Base-by-base conservation (phyloP, 1,140 invertebrate genomes). In the Eriocheir sinensis region DNA sequence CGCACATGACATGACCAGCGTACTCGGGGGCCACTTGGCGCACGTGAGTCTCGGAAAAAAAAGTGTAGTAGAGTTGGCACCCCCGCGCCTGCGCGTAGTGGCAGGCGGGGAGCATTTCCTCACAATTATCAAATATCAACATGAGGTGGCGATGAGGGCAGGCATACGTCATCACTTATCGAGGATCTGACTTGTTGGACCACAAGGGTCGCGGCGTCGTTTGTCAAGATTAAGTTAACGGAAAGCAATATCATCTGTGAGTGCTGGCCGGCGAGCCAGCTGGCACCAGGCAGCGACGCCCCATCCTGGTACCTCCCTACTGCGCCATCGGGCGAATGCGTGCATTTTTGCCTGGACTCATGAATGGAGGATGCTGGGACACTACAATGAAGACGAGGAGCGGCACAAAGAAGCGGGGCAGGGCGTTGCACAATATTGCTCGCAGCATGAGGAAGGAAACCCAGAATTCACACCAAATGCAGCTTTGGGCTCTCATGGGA, bases 211-310 rank as follows among this genome's bases (percentile, higher is more conserved):
- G 6, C 60, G 27, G 2, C 36, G 36, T 89, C 2, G 86, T 89
- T 89, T 21, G 60, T 86, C 34, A 36, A 40, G 85, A 88, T 88
- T 41, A 88, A 40, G 36, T 88, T 48, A 88, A 30, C 32, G 44
- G 85, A 38, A 88, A 41, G 36, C 2, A 38, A 88, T 41, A 6
- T 21, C n/a, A 48, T 41, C 36, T 88, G 32, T 34, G 85, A 88
- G 85, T 30, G 30, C 21, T 72, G 60, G 12, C 27, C 1, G 60
- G 60, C 21, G 1, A n/a, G 21, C 60, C 60, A 72, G 60, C 12
- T 72, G 60, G 27, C 60, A 72, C 3, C 0, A 0, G 27, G 60
- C 60, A 72, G 21, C 6, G 21, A n/a, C 60, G 21, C 27, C 60
- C n/a, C 60, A 4, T 4, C n/a, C n/a, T n/a, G n/a, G n/a, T n/a